Conservation (phyloP, 2,888 invertebrate species). For the Tuta absoluta region DNA sequence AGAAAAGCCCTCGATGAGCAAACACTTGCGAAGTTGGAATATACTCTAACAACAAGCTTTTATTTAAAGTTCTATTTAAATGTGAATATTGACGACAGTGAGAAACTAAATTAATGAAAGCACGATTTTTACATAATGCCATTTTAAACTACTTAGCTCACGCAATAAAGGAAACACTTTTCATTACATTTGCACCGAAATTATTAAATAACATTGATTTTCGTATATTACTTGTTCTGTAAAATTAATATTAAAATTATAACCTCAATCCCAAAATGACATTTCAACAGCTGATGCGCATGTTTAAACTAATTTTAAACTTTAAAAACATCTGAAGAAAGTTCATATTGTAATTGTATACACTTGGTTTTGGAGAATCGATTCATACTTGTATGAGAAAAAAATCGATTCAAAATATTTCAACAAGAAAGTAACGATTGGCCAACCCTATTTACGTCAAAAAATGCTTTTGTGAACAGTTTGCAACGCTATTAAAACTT, state of each 20-base stretch:
- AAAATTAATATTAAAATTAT: conserved; percentile 6
- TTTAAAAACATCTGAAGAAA: not conserved
- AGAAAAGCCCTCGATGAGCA: conserved; percentile 69
- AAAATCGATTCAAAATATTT: not conserved
- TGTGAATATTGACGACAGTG: conserved; percentile 47
- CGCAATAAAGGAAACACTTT: not conserved
- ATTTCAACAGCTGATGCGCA: conserved; percentile 12
- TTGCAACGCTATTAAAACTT: not conserved
- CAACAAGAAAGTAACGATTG: not conserved
- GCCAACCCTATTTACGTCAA: too few species aligned
- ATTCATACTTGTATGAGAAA: not conserved
- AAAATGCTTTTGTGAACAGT: too few species aligned
- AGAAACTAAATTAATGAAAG: conserved; percentile 39
- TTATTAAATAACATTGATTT: not conserved
- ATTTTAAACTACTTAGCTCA: conserved; percentile 27
- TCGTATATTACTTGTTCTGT: not conserved
- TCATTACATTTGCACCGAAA: not conserved
- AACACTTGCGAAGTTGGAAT: conserved; percentile 40
- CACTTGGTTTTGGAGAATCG: not conserved
- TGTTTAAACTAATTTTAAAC: not conserved
- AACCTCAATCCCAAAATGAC: not conserved
- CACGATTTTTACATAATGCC: conserved; percentile 44
- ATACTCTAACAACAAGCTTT: conserved; percentile 39
- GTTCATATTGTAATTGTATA: not conserved
- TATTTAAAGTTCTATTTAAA: conserved; percentile 45